Percentiles rank a stretch among this genome's conserved stretches.
phyloP scores from a whole-genome alignment of 1,140 invertebrate genomes.

The Mycetomoellerius zeteki region DNA sequence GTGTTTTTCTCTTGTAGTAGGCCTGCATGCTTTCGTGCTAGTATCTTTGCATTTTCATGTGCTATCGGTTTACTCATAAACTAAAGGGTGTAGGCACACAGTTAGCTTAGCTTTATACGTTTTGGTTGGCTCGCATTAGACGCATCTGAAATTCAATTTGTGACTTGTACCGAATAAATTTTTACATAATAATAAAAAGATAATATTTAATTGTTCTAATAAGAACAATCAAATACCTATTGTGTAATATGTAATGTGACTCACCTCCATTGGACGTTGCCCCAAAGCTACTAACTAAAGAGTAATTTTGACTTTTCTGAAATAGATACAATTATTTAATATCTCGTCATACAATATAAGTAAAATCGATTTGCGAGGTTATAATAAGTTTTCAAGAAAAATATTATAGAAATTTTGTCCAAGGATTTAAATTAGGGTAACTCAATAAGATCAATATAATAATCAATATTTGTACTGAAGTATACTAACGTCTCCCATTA shows the following conservation, averaged over 20 bases:
- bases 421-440: not conserved
- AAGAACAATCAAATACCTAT: constrained; percentile 7
- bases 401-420: not conserved
- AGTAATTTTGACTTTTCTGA: constrained; percentile 85
- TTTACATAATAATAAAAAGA: not conserved
- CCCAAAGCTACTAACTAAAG: constrained; percentile 83
- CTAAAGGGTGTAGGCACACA: constrained; percentile 83
- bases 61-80: constrained; percentile 70
- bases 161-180: not conserved
- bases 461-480: constrained; percentile 10
- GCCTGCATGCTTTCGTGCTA: constrained; percentile 81
- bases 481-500: constrained; percentile 93
- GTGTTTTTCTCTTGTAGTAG: constrained; percentile 77
- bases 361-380: constrained; percentile 17
- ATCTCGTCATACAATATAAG: constrained; percentile 21
- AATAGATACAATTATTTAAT: constrained; percentile 53
- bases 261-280: constrained; percentile 84
- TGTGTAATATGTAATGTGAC: constrained; percentile 2
- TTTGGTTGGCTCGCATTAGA: constrained; percentile 84
- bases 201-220: not conserved
- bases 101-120: constrained; percentile 86
- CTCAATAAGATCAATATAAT: not conserved
- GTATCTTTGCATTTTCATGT: constrained; percentile 65
- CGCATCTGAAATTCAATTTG: constrained; percentile 77
- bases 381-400: not conserved